Evolutionary conservation across 1,140 invertebrate species (phyloP), one percentile per base, ranked within the genome.

Genomic region (Aphelinus atriplicis): DNA sequence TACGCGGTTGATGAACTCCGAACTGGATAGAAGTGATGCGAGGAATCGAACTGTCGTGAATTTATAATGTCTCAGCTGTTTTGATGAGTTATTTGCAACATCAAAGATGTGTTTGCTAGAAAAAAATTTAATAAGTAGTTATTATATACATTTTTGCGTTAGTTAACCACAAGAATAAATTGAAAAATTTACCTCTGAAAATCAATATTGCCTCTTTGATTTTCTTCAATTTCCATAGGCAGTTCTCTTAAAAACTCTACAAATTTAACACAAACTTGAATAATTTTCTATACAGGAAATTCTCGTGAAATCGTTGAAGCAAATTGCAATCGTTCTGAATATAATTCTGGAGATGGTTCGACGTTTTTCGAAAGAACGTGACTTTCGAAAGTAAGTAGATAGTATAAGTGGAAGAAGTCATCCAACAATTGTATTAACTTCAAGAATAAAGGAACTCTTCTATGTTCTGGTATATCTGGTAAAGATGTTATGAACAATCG

Each of bases 401-500:
- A 87, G 80, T 95, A 94, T 5, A 93, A 87, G 91, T 95, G 94
- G 1, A 98, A 87, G 84, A 94, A 92, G 51, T 93, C 87, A 48
- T 92, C 88, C 1, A 98, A 84, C 1, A 94, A 92, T 51, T 91
- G 88, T 3, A 98, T 85, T 0, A 98, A 86, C 77, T 96, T 95
- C 3, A 89, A 90, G 77, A 97, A 97, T 1, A 98, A 84, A 1
- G 93, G 92, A 50, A 94, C 85, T 56, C 95, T 88, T 58, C 97
- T 90, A 87, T 98, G 97, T 80, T 94, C 92, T 0, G 97, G 96
- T 62, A 98, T 95, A 86, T 98, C 95, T 1, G 95, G 89, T 43
- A 96, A 90, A 1, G 95, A 95, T 81, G 95, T 94, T 1, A 96
- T 93, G 86, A 98, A 99, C 43, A 97, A 95, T 47, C 95, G 90